These are phyloP conservation scores for Urosaurus nigricauda DNA, from an alignment of 2,797 vertebrate species.

Conservation along the genomic window DNA sequence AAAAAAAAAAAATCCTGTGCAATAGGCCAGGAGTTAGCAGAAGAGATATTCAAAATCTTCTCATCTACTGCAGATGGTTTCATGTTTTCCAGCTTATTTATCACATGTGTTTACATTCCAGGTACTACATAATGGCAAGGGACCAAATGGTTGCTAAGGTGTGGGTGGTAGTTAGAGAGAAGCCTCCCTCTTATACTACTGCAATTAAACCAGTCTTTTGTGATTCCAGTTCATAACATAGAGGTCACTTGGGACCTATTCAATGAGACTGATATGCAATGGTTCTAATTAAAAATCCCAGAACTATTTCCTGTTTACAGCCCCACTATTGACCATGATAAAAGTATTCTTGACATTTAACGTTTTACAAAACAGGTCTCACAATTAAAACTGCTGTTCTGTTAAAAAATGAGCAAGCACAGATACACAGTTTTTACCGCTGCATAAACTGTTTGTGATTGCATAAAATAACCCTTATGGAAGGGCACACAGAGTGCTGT, in stretches of 20 bases:
- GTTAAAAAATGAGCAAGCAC: constrained; percentile 12
- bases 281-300: constrained; percentile 50
- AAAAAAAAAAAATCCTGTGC: not conserved
- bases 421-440: constrained; percentile 24
- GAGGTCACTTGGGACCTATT: constrained; percentile 48
- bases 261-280: constrained; percentile 23
- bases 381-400: constrained; percentile 31
- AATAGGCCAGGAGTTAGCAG: not conserved
- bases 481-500: not conserved
- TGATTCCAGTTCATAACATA: constrained; percentile 56
- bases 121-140: not conserved
- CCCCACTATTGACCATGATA: not conserved
- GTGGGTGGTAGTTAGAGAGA: constrained; percentile 55
- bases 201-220: constrained; percentile 68
- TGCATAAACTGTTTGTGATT: not conserved
- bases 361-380: not conserved
- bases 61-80: not conserved
- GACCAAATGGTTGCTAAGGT: constrained; percentile 41
- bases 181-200: constrained; percentile 48
- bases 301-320: not conserved
- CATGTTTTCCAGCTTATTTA: not conserved
- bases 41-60: not conserved
- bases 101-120: not conserved
- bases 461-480: not conserved
- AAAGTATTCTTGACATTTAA: constrained; percentile 41